These are phyloP conservation scores for Litocranius walleri DNA, from an alignment of 2,113 vertebrate genomes.

Conservation along the genomic window DNA sequence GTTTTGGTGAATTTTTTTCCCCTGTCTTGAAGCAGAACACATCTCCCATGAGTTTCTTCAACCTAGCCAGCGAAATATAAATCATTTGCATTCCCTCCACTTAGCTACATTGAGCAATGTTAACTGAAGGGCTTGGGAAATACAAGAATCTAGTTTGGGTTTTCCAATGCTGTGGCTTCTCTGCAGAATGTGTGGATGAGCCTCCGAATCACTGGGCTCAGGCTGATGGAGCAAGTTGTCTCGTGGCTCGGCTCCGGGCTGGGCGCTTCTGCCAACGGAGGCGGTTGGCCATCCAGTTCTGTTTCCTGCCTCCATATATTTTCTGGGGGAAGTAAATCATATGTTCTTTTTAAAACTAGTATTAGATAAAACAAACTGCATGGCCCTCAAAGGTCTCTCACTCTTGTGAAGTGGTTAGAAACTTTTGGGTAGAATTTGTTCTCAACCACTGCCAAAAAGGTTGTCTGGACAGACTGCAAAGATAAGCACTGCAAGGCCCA, in stretches of 20 bases:
- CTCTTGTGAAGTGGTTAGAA: conserved; percentile 66
- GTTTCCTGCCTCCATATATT: neutral
- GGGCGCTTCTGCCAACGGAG: neutral
- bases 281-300: neutral
- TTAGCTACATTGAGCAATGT: conserved; percentile 62
- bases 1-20: conserved; percentile 56
- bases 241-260: neutral
- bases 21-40: conserved; percentile 70
- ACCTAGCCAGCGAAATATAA: conserved; percentile 72
- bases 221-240: neutral
- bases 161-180: conserved; percentile 39
- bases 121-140: conserved; percentile 66
- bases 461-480: conserved; percentile 45
- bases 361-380: conserved; percentile 50
- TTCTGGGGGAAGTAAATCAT: conserved; percentile 32
- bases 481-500: conserved; percentile 44
- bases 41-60: conserved; percentile 74
- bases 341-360: conserved; percentile 23
- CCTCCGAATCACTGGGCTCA: neutral
- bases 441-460: conserved; percentile 35
- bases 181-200: neutral
- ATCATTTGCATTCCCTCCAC: conserved; percentile 70
- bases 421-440: conserved; percentile 71
- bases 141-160: conserved; percentile 28
- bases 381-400: conserved; percentile 6